phyloP scores from a whole-genome alignment of 2,797 vertebrate species.

The Pteropus rufus region DNA sequence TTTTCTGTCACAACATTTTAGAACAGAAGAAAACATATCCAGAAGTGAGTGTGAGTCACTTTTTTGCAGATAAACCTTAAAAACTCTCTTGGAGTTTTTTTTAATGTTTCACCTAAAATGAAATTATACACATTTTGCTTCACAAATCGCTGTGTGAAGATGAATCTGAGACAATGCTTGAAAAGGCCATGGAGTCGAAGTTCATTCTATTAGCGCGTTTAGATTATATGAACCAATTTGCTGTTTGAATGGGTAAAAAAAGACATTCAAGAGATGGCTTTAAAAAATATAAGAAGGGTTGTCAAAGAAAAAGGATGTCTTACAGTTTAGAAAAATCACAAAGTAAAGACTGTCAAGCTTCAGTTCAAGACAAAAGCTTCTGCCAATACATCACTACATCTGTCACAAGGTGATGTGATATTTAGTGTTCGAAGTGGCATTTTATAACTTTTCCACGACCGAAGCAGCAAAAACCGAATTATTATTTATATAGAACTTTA shows the following conservation, averaged over 20 bases:
- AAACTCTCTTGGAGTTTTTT: constrained; percentile 2
- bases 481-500: constrained; percentile 28
- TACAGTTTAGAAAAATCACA: constrained; percentile 78
- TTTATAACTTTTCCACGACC: constrained; percentile 64
- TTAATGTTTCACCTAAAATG: background rate
- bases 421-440: constrained; percentile 75
- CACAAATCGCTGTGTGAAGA: background rate
- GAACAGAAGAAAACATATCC: background rate
- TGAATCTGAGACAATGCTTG: constrained; percentile 19
- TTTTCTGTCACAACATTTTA: background rate
- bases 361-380: constrained; percentile 70
- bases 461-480: constrained; percentile 41
- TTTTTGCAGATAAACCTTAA: background rate
- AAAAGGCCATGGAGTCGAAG: constrained; percentile 67
- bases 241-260: constrained; percentile 58
- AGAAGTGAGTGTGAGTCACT: background rate
- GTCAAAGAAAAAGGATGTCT: constrained; percentile 80
- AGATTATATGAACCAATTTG: constrained; percentile 71
- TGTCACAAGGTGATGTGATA: constrained; percentile 77
- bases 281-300: constrained; percentile 78
- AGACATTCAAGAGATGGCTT: constrained; percentile 69
- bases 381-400: constrained; percentile 43
- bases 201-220: constrained; percentile 67
- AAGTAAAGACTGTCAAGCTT: constrained; percentile 76
- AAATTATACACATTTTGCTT: constrained; percentile 40